Conservation (phyloP, 1,140 invertebrate genomes). For the Neodiprion lecontei region DNA sequence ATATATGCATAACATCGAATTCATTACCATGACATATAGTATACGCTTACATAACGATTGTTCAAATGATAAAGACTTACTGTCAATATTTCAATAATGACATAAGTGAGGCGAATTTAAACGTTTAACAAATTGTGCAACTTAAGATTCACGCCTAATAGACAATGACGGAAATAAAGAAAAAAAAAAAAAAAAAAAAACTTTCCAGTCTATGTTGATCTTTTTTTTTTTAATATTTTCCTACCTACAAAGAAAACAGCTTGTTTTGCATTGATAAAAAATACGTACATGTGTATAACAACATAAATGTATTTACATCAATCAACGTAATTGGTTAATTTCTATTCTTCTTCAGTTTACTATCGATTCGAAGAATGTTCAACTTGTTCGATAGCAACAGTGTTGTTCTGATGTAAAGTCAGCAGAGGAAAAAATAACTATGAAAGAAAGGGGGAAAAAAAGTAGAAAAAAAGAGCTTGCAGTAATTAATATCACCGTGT, state of each 20-base stretch:
- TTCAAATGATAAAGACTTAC: neutral
- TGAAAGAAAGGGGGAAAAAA: no score
- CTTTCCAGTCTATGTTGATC: neutral
- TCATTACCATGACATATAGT: neutral
- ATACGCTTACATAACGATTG: neutral
- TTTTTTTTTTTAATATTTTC: neutral
- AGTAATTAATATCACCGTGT: slow-evolving; percentile 3
- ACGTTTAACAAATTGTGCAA: neutral
- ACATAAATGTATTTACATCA: neutral
- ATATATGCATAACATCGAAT: neutral
- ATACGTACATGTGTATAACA: neutral
- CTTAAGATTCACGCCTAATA: neutral
- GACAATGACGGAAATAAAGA: neutral
- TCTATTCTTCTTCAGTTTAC: no score
- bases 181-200: neutral
- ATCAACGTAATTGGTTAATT: neutral
- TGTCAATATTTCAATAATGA: neutral
- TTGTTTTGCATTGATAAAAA: neutral
- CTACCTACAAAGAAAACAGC: neutral
- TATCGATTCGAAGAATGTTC: no score
- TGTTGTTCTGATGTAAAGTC: neutral
- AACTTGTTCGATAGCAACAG: no score
- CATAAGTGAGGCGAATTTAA: neutral
- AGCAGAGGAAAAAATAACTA: neutral
- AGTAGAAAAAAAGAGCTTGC: neutral